A percentile compares a stretch with the other conserved stretches of the same genome.
These are phyloP conservation scores for Margaritifera margaritifera DNA, from an alignment of 2,888 invertebrate species.

Conservation along the genomic window DNA sequence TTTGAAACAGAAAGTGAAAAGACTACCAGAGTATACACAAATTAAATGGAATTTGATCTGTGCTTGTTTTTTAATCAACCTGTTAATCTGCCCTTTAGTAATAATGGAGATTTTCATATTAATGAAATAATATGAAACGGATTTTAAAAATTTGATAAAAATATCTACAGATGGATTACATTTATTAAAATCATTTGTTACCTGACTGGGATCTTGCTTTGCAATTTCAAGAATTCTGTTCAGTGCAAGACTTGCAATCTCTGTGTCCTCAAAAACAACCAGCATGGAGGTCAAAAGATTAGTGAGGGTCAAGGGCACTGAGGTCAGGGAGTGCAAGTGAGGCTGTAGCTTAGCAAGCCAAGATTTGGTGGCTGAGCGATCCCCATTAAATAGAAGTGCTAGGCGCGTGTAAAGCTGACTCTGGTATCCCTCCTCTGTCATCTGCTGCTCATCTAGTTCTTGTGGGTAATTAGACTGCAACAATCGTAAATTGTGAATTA, in stretches of 20 bases:
- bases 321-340: conserved; percentile 19
- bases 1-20: too few relatives aligned
- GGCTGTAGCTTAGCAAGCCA: conserved; percentile 27
- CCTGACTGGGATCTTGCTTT: conserved; percentile 46
- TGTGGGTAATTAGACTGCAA: background rate
- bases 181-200: conserved; percentile 7
- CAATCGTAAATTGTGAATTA: background rate
- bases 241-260: conserved; percentile 30
- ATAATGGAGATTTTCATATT: too few relatives aligned
- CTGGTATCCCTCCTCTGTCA: conserved; percentile 7
- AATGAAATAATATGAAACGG: too few relatives aligned
- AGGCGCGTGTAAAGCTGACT: conserved; percentile 17
- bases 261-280: conserved; percentile 23
- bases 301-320: conserved; percentile 33
- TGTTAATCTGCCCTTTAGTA: too few relatives aligned
- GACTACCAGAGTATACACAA: too few relatives aligned
- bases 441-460: background rate
- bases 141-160: too few relatives aligned
- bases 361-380: conserved; percentile 1
- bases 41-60: too few relatives aligned
- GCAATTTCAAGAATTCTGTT: conserved; percentile 43
- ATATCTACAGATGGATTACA: background rate
- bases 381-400: conserved; percentile 21
- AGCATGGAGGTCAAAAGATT: conserved; percentile 46
- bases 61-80: too few relatives aligned